phyloP scores from a whole-genome alignment of 2,797 vertebrate species.

The Mycteria americana region DNA sequence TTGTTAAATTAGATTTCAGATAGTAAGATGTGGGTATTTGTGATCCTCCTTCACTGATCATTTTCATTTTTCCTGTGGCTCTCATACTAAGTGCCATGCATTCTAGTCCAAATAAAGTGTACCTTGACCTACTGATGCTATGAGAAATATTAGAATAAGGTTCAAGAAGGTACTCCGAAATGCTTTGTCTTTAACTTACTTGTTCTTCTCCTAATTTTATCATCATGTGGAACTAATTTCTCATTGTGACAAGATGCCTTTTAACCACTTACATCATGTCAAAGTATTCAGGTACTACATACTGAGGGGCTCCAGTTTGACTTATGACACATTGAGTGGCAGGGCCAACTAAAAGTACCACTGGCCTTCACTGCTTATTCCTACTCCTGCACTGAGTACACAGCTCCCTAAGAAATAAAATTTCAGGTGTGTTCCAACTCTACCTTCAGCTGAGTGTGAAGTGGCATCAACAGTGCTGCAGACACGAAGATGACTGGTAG shows the following conservation, averaged over 20 bases:
- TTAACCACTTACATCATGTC: not conserved
- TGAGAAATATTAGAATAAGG: not conserved
- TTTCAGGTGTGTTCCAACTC: not conserved
- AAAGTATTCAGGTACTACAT: not conserved
- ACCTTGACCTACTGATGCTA: not conserved
- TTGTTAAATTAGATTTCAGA: not conserved
- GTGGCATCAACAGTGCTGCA: not conserved
- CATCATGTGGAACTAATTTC: not conserved
- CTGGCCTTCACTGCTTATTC: not conserved
- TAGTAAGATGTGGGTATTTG: not conserved
- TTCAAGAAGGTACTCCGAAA: not conserved
- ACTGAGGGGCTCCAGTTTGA: not conserved
- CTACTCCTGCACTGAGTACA: not conserved
- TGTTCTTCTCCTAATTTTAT: not conserved
- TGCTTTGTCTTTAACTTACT: not conserved
- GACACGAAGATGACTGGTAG: not conserved
- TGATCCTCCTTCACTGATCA: not conserved
- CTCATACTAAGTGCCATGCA: not conserved
- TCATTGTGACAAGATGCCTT: not conserved
- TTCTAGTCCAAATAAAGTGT: not conserved
- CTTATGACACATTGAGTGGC: not conserved
- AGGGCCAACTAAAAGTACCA: not conserved
- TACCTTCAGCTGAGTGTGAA: not conserved
- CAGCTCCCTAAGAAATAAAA: not conserved
- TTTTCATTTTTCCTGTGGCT: not conserved